Base-by-base conservation (phyloP, 2,797 vertebrate genomes). In the Balearica regulorum region DNA sequence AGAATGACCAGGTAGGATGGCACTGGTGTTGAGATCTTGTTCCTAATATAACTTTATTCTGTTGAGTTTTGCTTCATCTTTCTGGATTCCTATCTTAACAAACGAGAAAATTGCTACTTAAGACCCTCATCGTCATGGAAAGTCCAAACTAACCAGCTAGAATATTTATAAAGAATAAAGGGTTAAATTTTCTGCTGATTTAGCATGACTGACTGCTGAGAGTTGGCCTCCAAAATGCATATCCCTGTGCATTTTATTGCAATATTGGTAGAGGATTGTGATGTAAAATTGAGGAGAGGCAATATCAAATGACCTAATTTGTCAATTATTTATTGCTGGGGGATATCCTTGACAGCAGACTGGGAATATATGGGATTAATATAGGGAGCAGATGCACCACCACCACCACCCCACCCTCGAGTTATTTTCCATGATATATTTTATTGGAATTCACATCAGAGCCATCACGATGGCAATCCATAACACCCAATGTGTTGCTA, bases 361-460 rank as follows among this genome's bases (percentile, higher is more conserved):
- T 64, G 37, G 41, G 60, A 75, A 81, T 93, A 73, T 35, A 90
- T 25, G 48, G 70, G 71, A 82, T 79, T 94, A 92, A 94, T 81
- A 72, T 22, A 94, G 44, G 33, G 6, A 90, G 11, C 28, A 87
- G 65, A 41, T 86, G 61, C 66, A 71, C 44, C 65, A 49, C 41
- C 8, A 25, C 11, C 31, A 9, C 9, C 7, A 9, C 14, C 37
- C 9, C 6, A 8, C 14, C 37, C 6, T 46, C 11, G 15, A 96
- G 58, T 97, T 96, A 94, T 93, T 96, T 95, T 91, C 83, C 44
- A 44, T 15, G 5, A 64, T 62, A 37, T 10, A 49, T 96, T 97
- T 95, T 93, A 96, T 83, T 94, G 84, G 85, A 95, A 96, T 97
- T 96, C 87, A 66, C 60, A 93, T 90, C 85, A 94, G 58, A 95